Evolutionary conservation across 1,140 invertebrate genomes (phyloP).

Genomic region (Pogonomyrmex californicus): DNA sequence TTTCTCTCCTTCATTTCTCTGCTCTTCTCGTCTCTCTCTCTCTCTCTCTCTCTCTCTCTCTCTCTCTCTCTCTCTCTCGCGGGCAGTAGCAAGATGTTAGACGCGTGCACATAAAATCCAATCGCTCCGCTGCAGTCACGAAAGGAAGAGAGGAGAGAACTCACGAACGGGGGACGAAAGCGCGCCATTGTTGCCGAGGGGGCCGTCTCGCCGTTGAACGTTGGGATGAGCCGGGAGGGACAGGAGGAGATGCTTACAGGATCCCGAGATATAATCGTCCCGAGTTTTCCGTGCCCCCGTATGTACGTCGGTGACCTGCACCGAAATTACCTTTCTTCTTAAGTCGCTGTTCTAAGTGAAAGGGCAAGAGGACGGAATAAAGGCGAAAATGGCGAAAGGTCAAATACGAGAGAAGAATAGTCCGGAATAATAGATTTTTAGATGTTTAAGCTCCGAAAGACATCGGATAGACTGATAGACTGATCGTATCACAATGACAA

Average conservation of each 20-base stretch:
- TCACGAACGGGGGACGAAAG: slow-evolving; percentile 26
- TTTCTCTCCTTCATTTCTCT: slow-evolving; percentile 10
- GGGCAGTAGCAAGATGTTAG: slow-evolving; percentile 55
- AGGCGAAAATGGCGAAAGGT: neutral
- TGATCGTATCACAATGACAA: neutral
- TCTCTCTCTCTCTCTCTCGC: slow-evolving; percentile 15
- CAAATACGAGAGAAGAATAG: neutral
- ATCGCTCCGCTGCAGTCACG: slow-evolving; percentile 27
- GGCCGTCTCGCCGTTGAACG: slow-evolving; percentile 5
- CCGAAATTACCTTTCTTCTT: neutral
- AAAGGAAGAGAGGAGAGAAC: slow-evolving; percentile 37
- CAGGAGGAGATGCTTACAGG: neutral
- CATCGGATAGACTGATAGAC: no score
- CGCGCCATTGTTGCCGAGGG: slow-evolving; percentile 42
- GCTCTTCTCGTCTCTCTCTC: no score
- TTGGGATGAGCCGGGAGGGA: neutral
- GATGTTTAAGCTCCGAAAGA: neutral
- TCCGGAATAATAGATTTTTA: neutral
- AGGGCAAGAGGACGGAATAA: neutral
- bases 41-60: no score
- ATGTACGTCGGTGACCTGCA: slow-evolving; percentile 6
- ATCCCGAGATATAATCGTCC: slow-evolving; percentile 22
- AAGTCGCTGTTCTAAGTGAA: neutral
- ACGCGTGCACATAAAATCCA: slow-evolving; percentile 39
- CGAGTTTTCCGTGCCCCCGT: slow-evolving; percentile 46